These are phyloP conservation scores for Agrotis clavis DNA, from an alignment of 2,888 invertebrate genomes.

Conservation along the genomic window DNA sequence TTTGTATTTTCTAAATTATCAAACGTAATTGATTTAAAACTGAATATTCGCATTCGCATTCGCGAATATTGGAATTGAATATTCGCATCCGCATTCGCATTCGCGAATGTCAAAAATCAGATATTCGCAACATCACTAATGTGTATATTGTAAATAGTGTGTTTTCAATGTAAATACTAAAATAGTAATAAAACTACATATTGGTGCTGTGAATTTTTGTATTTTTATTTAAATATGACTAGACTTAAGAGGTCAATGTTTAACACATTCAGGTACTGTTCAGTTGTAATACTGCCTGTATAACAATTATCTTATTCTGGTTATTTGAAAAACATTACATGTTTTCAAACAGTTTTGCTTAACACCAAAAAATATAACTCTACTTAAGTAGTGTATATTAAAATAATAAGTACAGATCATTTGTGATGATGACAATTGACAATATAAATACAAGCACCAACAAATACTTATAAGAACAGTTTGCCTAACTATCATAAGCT, in stretches of 20 bases:
- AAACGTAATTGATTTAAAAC: too few relatives aligned
- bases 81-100: too few relatives aligned
- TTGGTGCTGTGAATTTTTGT: slow-evolving; percentile 37
- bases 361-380: slow-evolving; percentile 30
- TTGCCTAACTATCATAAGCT: slow-evolving; percentile 65
- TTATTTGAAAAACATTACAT: slow-evolving; percentile 51
- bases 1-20: too few relatives aligned
- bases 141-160: slow-evolving; percentile 12
- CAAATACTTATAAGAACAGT: slow-evolving; percentile 29
- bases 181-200: slow-evolving; percentile 49
- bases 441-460: slow-evolving; percentile 61
- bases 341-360: slow-evolving; percentile 50
- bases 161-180: slow-evolving; percentile 1
- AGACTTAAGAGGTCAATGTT: slow-evolving; percentile 55
- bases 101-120: too few relatives aligned
- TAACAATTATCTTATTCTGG: slow-evolving; percentile 16
- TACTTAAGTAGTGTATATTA: slow-evolving; percentile 36
- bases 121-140: too few relatives aligned
- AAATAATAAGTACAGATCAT: slow-evolving; percentile 48
- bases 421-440: slow-evolving; percentile 53
- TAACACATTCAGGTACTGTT: slow-evolving; percentile 55
- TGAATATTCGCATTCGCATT: too few relatives aligned
- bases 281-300: slow-evolving; percentile 31
- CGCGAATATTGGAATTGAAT: too few relatives aligned
- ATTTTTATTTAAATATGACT: slow-evolving; percentile 58